Base-by-base conservation (phyloP, 2,888 invertebrate species). In the Xestia c-nigrum region DNA sequence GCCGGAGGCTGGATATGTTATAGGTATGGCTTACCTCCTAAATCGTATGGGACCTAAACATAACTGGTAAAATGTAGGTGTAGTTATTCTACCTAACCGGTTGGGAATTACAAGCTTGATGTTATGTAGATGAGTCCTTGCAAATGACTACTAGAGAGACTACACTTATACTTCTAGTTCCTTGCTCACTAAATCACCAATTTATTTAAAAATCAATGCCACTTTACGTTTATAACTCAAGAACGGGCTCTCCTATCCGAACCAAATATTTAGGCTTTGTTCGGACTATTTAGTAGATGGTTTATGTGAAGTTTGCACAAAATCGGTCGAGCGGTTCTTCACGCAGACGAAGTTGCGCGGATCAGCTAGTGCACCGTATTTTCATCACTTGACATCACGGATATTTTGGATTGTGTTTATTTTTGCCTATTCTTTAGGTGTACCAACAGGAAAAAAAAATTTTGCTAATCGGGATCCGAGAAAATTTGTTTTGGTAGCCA, bases 391-490 rank as follows among this genome's bases (percentile, higher is more conserved):
- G n/a, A 12, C 12, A 5, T n/a, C 10, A n/a, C 55, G n/a, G 12
- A 55, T n/a, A 12, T n/a, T 55, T 55, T 5, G 12, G 12, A n/a
- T 55, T 55, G 55, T 57, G 24, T 24, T 24, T 57, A 57, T 24
- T 57, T 24, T 52, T 72, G 70, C 70, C 21, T 70, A 52, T 61
- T 61, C 10, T 38, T 40, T 61, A n/a, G 38, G 6, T 43, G 7
- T 19, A 31, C 31, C 31, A 31, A 31, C 31, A 31, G 0, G 19
- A 3, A n/a, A 14, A 71, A 71, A 16, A 21, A 7, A n/a, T 47
- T 16, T n/a, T 38, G 16, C 31, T 47, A n/a, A 5, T 52, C 5
- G 19, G 67, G 19, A 38, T 50, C 4, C 16, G 69, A 43, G 21
- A 40, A 21, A 31, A 52, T 38, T 31, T 16, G 16, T 24, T 52